Conservation (phyloP, 2,113 vertebrate species). For the Phylloscopus whistleri region DNA sequence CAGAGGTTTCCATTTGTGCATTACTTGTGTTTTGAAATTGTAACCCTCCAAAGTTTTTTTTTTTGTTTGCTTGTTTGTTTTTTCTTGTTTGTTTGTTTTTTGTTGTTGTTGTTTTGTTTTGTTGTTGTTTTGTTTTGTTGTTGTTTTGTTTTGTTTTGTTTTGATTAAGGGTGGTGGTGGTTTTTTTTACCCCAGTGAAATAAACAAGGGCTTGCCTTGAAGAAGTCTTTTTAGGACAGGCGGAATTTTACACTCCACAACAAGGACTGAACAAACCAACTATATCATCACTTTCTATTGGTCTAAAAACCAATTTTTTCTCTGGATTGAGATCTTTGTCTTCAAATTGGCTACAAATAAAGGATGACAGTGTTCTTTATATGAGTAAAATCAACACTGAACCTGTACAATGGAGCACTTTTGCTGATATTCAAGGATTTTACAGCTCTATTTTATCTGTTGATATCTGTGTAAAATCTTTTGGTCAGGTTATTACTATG, state of each 20-base stretch:
- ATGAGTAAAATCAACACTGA: neutral
- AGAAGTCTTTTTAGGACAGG: neutral
- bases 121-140: no score
- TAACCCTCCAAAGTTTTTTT: neutral
- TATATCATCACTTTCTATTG: neutral
- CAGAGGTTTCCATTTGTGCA: neutral
- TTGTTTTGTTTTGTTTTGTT: no score
- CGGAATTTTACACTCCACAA: neutral
- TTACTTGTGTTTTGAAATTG: neutral
- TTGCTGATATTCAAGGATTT: neutral
- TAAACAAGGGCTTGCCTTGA: neutral
- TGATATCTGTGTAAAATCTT: neutral
- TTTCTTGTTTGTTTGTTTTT: no score
- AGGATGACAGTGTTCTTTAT: neutral
- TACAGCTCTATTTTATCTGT: neutral
- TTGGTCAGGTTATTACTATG: neutral
- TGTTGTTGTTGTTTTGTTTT: no score
- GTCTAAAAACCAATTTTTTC: neutral
- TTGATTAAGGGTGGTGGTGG: neutral
- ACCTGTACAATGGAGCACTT: rapidly evolving
- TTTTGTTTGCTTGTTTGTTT: no score
- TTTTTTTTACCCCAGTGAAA: neutral
- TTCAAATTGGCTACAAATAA: neutral
- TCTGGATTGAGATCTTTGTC: neutral
- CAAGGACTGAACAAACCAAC: neutral